A percentile compares a stretch with the other conserved stretches of the same genome.
These are phyloP conservation scores for Temnothorax rugatulus DNA, from an alignment of 2,888 invertebrate species.

Conservation along the genomic window DNA sequence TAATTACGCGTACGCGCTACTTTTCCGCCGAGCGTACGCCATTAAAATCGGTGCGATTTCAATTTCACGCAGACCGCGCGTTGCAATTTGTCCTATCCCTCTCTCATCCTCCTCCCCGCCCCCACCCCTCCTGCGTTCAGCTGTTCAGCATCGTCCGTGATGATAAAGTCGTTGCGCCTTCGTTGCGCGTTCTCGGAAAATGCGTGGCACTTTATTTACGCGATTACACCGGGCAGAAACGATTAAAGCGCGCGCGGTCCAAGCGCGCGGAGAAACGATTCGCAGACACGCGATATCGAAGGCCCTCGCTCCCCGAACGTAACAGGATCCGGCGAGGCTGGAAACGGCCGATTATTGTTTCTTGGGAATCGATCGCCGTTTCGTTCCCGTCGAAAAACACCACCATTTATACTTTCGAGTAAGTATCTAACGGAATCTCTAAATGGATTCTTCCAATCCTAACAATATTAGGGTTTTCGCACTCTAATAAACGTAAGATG, in stretches of 20 bases:
- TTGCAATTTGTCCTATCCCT: background rate
- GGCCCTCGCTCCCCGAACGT: background rate
- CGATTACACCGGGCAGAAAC: background rate
- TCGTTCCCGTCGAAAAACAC: background rate
- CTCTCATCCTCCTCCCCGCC: background rate
- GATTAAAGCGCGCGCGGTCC: conserved; percentile 20
- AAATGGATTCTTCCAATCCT: background rate
- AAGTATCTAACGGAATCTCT: conserved; percentile 19
- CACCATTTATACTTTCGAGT: background rate
- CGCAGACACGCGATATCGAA: conserved; percentile 33
- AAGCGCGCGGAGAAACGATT: conserved; percentile 20
- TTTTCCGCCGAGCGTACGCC: conserved; percentile 10
- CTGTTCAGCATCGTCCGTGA: background rate
- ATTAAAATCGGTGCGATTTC: conserved; percentile 26
- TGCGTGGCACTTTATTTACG: conserved; percentile 11
- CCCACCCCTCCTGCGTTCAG: background rate
- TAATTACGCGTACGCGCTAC: conserved; percentile 25
- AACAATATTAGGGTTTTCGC: background rate
- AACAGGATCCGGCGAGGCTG: conserved; percentile 19
- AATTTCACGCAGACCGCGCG: conserved; percentile 18
- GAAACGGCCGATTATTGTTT: conserved; percentile 11
- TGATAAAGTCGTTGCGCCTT: conserved; percentile 37
- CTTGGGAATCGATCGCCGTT: conserved; percentile 8
- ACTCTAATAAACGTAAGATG: background rate
- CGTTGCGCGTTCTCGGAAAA: background rate